Conservation (phyloP, 1,140 invertebrate genomes). For the Mercenaria mercenaria region DNA sequence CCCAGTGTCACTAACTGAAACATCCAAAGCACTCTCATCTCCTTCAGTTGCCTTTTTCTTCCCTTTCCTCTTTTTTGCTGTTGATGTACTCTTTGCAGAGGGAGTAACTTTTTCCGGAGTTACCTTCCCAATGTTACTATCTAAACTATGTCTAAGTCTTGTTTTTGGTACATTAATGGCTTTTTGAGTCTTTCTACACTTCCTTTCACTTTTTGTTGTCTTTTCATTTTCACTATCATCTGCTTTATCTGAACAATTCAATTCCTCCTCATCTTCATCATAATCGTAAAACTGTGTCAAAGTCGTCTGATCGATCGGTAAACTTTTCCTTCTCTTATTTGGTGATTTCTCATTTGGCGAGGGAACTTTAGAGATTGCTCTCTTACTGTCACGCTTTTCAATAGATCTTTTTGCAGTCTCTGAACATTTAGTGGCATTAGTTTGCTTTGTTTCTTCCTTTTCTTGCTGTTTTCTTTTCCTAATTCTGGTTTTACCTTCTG, state of each 20-base stretch:
- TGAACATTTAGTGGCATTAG: no score
- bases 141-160: not conserved
- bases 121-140: not conserved
- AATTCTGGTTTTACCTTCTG: not conserved
- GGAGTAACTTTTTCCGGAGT: not conserved
- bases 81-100: not conserved
- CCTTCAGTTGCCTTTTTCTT: not conserved
- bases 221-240: not conserved
- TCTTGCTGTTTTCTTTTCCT: not conserved
- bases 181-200: not conserved
- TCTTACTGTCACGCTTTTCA: not conserved
- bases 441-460: not conserved
- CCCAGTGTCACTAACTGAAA: not conserved
- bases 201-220: not conserved
- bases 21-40: not conserved
- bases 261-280: constrained; percentile 41
- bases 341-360: not conserved
- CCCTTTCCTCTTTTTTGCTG: not conserved
- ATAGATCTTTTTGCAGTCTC: not conserved
- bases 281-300: constrained; percentile 74
- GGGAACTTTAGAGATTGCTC: not conserved
- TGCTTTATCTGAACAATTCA: not conserved
- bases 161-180: not conserved
- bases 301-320: constrained; percentile 66
- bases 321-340: constrained; percentile 5